phyloP scores from a whole-genome alignment of 1,140 invertebrate genomes.

The Saccostrea echinata region DNA sequence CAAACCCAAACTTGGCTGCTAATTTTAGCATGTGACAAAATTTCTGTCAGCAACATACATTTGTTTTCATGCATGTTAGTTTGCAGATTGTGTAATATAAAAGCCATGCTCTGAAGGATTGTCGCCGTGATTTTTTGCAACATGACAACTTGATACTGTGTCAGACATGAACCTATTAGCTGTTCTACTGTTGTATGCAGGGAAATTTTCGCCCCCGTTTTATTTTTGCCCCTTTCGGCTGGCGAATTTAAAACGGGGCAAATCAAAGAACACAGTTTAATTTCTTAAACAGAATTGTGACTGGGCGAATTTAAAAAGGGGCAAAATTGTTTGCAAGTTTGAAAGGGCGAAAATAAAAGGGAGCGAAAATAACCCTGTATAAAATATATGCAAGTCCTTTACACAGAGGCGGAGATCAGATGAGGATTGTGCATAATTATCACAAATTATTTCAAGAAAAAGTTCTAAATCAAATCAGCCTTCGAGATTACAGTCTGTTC shows the following conservation, averaged over 20 bases:
- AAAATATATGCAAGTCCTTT: background rate
- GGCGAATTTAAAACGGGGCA: no score
- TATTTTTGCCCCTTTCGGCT: no score
- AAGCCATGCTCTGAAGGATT: background rate
- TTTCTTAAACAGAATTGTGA: no score
- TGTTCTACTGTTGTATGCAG: no score
- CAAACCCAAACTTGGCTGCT: slow-evolving; percentile 8
- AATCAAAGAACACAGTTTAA: no score
- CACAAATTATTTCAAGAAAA: background rate
- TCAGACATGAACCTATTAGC: background rate
- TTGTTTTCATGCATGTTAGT: background rate
- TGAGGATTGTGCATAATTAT: background rate
- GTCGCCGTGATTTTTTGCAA: background rate
- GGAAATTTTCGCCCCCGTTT: no score
- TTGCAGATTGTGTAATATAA: background rate
- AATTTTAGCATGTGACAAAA: background rate
- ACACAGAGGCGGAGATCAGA: background rate
- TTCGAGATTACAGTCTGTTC: background rate
- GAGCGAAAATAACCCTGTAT: no score
- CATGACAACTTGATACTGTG: background rate
- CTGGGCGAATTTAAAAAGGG: no score
- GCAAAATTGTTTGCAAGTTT: no score
- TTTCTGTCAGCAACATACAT: background rate
- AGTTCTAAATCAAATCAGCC: background rate
- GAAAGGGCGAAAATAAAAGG: no score